Evolutionary conservation across 2,888 invertebrate genomes (phyloP).

Genomic region (Allygus modestus): DNA sequence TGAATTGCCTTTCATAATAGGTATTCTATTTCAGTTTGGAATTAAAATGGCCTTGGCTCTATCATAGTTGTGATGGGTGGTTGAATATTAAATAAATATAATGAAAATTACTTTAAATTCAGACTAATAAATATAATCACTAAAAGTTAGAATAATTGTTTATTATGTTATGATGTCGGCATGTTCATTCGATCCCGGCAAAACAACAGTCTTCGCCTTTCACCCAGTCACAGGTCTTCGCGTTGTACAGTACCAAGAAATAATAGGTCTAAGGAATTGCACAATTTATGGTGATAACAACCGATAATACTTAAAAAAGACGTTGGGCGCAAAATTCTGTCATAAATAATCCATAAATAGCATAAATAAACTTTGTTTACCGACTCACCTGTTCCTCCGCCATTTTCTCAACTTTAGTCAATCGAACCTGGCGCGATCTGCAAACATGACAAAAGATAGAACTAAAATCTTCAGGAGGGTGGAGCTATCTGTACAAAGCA

Average conservation of each 20-base stretch:
- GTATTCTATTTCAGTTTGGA: no score
- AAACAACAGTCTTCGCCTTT: conserved; percentile 71
- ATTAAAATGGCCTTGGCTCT: no score
- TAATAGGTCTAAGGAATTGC: not conserved
- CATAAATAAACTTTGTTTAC: conserved; percentile 71
- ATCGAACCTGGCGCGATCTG: conserved; percentile 70
- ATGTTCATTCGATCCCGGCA: not conserved
- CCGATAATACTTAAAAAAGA: not conserved
- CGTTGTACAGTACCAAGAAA: not conserved
- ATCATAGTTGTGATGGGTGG: no score
- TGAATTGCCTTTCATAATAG: no score
- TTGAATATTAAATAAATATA: no score
- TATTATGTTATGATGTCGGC: not conserved
- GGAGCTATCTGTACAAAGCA: not conserved
- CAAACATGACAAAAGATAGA: conserved; percentile 68
- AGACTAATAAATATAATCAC: no score
- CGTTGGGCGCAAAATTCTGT: not conserved
- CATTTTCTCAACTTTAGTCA: conserved; percentile 78
- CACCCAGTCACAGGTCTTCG: not conserved
- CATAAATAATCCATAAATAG: conserved; percentile 1
- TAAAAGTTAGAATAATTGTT: no score
- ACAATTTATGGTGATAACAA: not conserved
- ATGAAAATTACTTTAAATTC: no score
- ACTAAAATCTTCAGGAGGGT: conserved; percentile 23
- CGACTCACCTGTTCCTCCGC: conserved; percentile 87